These are phyloP conservation scores for Trinorchestia longiramus DNA, from an alignment of 1,140 invertebrate genomes.

Conservation along the genomic window DNA sequence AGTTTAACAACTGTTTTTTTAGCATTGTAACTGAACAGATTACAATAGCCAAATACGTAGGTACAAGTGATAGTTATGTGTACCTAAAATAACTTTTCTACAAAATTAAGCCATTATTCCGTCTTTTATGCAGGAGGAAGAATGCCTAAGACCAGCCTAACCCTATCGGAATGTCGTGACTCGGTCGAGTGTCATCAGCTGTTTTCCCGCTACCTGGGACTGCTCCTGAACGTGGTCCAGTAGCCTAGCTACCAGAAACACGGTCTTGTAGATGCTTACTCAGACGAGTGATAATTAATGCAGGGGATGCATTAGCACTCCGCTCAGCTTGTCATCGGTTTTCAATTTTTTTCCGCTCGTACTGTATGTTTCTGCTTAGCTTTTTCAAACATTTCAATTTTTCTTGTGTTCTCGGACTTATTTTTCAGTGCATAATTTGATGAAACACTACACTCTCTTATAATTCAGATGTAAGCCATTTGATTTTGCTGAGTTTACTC, in stretches of 20 bases:
- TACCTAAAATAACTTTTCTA: background rate
- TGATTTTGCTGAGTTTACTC: background rate
- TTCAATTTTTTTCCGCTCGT: background rate
- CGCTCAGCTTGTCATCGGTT: background rate
- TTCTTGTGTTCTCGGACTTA: background rate
- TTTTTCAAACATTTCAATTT: background rate
- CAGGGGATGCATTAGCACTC: background rate
- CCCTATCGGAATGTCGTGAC: background rate
- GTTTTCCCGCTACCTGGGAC: conserved; percentile 9
- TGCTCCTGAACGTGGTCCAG: background rate
- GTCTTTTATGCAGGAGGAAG: background rate
- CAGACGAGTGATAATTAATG: background rate
- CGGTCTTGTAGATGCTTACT: background rate
- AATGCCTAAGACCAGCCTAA: background rate
- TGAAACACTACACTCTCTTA: background rate
- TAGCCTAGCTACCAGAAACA: background rate
- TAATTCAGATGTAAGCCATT: background rate
- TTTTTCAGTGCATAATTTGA: background rate
- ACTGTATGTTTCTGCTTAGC: too few relatives aligned
- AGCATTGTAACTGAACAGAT: too few relatives aligned
- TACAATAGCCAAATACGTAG: too few relatives aligned
- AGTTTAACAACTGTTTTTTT: too few relatives aligned
- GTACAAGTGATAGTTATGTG: too few relatives aligned
- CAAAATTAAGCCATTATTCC: background rate
- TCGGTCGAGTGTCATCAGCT: conserved; percentile 5